These are phyloP conservation scores for Athalia circularis DNA, from an alignment of 2,888 invertebrate genomes.

Conservation along the genomic window DNA sequence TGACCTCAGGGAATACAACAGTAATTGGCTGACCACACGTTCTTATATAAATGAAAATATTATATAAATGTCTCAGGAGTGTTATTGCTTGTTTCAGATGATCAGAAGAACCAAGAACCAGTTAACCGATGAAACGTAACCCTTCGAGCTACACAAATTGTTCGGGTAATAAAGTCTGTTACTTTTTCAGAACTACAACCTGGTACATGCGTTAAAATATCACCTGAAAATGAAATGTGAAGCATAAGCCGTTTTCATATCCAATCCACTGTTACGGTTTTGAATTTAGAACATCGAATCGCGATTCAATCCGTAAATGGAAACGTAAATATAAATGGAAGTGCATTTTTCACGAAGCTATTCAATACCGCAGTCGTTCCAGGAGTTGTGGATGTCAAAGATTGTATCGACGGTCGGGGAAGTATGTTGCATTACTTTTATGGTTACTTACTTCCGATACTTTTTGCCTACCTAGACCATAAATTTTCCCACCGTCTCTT, in stretches of 20 bases:
- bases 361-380: conserved; percentile 6
- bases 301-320: conserved; percentile 32
- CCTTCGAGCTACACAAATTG: too few species aligned
- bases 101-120: neutral
- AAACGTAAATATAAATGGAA: conserved; percentile 30
- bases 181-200: neutral
- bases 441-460: neutral
- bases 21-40: conserved; percentile 37
- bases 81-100: too few species aligned
- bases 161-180: too few species aligned
- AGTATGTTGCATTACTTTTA: neutral
- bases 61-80: neutral
- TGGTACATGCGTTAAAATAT: neutral
- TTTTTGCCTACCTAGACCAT: neutral
- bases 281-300: conserved; percentile 18
- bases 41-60: conserved; percentile 21
- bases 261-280: conserved; percentile 27
- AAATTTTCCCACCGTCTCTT: neutral
- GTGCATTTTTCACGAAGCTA: conserved; percentile 13
- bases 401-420: neutral
- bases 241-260: conserved; percentile 3
- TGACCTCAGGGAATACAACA: conserved; percentile 33
- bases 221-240: neutral
- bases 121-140: too few species aligned
- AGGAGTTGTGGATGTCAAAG: conserved; percentile 11